phyloP scores from a whole-genome alignment of 2,888 invertebrate species.

The Rhingia rostrata region DNA sequence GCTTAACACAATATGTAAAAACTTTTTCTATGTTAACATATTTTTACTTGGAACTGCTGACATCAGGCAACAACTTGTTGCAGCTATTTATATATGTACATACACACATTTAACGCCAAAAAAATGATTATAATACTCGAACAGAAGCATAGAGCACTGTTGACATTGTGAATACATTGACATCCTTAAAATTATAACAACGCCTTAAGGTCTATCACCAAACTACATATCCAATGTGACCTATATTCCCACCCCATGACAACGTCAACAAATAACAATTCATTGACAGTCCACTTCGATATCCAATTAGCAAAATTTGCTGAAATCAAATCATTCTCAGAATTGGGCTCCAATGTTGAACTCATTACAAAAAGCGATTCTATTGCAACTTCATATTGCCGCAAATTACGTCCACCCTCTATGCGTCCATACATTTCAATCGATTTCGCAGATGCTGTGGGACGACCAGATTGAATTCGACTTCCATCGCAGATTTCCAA shows the following conservation, averaged over 20 bases:
- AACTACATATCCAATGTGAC: background rate
- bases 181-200: no score
- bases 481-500: slow-evolving; percentile 13
- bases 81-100: no score
- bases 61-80: no score
- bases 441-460: slow-evolving; percentile 19
- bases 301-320: slow-evolving; percentile 17
- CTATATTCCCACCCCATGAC: background rate
- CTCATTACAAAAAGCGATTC: slow-evolving; percentile 7
- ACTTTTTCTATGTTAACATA: background rate
- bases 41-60: no score
- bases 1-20: background rate
- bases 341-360: slow-evolving; percentile 18
- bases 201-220: no score
- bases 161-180: no score
- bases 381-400: background rate
- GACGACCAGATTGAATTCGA: slow-evolving; percentile 13
- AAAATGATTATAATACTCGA: no score
- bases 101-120: no score
- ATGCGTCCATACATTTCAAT: slow-evolving; percentile 4
- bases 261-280: background rate
- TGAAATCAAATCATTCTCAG: slow-evolving; percentile 15
- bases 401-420: background rate
- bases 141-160: no score
- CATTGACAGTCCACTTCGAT: background rate